These are phyloP conservation scores for Penaeus vannamei DNA, from an alignment of 1,140 invertebrate genomes.

Conservation along the genomic window DNA sequence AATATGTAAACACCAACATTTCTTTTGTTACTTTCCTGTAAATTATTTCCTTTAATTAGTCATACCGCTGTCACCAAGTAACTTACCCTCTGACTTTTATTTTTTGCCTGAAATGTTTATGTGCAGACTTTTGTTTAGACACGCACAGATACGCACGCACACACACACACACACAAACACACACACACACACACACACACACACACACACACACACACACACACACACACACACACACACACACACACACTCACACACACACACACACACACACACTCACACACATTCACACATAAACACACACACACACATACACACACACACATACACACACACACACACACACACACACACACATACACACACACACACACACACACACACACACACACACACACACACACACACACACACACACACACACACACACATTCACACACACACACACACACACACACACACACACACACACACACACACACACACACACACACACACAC, in stretches of 20 bases:
- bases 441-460: too few species aligned
- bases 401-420: not conserved
- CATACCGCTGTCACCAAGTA: too few species aligned
- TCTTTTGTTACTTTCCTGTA: too few species aligned
- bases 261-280: not conserved
- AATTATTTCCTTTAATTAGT: too few species aligned
- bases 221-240: not conserved
- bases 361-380: not conserved
- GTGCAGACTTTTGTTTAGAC: too few species aligned
- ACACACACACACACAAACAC: too few species aligned
- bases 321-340: not conserved
- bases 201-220: not conserved
- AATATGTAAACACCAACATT: not conserved
- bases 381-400: not conserved
- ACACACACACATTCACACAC: not conserved
- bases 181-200: not conserved
- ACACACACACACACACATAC: not conserved
- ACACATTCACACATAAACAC: conserved; percentile 1
- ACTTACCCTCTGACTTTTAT: too few species aligned
- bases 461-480: too few species aligned
- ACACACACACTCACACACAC: not conserved
- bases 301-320: conserved; percentile 28
- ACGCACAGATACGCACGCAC: too few species aligned
- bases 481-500: not conserved
- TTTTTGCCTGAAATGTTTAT: too few species aligned